Conservation (phyloP, 1,140 invertebrate genomes). For the Sycophila sp. region DNA sequence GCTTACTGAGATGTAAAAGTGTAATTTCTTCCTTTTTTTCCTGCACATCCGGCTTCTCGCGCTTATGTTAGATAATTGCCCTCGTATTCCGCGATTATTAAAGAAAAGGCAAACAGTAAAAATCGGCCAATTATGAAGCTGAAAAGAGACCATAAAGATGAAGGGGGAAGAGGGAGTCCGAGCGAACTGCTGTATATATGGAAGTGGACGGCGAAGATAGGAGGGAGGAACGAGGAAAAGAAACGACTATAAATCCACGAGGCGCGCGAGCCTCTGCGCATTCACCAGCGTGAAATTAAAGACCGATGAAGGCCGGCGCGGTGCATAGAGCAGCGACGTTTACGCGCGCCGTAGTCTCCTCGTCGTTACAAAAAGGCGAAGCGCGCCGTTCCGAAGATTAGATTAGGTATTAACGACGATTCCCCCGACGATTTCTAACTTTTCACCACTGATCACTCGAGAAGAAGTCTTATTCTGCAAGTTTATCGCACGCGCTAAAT, state of each 20-base stretch:
- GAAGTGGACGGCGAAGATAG: slow-evolving; percentile 14
- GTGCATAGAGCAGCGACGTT: slow-evolving; percentile 44
- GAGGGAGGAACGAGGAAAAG: slow-evolving; percentile 3
- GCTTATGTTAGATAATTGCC: too few species aligned
- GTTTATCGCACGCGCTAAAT: too few species aligned
- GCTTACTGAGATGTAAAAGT: too few species aligned
- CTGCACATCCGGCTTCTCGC: background rate
- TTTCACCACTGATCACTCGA: too few species aligned
- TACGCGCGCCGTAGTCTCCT: slow-evolving; percentile 6
- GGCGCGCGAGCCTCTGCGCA: slow-evolving; percentile 35
- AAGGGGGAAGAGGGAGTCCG: background rate
- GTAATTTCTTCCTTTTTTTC: background rate
- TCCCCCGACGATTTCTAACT: background rate
- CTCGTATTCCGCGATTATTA: too few species aligned
- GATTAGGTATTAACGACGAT: background rate
- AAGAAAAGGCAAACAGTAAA: slow-evolving; percentile 24
- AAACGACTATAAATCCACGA: slow-evolving; percentile 19
- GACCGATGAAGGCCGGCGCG: slow-evolving; percentile 26
- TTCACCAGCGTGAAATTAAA: slow-evolving; percentile 56
- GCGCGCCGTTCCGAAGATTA: background rate
- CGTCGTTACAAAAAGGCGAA: slow-evolving; percentile 18
- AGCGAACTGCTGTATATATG: slow-evolving; percentile 2
- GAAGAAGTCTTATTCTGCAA: too few species aligned
- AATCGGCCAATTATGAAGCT: slow-evolving; percentile 12
- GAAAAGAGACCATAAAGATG: slow-evolving; percentile 9